These are phyloP conservation scores for Todiramphus saurophagus DNA, from an alignment of 2,113 vertebrate genomes.

Conservation along the genomic window DNA sequence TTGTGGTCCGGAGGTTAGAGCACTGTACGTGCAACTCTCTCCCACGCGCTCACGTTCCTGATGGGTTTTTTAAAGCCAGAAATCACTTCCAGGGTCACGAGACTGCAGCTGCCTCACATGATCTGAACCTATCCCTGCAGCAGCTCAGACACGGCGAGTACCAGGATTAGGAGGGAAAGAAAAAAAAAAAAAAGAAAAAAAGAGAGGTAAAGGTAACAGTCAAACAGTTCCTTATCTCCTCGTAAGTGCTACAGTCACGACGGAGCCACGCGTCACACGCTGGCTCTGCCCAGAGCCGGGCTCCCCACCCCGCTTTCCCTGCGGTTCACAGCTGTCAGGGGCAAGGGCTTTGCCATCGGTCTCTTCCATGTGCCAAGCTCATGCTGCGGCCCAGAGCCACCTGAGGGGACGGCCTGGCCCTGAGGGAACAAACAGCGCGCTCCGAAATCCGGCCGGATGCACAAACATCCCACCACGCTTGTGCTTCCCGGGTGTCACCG, in stretches of 20 bases:
- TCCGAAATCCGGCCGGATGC: fast-evolving
- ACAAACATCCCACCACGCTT: fast-evolving
- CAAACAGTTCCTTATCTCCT: background rate
- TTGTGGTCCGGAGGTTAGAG: background rate
- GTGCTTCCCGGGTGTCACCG: background rate
- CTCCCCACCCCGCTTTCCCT: background rate
- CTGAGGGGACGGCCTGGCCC: background rate
- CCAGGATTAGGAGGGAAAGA: too few species aligned
- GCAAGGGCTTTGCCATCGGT: background rate
- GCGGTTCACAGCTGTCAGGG: too few species aligned
- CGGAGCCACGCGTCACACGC: fast-evolving
- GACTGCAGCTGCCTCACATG: background rate
- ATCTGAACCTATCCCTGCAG: background rate
- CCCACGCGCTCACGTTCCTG: fast-evolving
- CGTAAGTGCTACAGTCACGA: fast-evolving
- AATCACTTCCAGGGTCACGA: background rate
- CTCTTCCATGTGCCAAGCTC: background rate
- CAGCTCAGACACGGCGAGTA: background rate
- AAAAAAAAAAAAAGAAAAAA: background rate
- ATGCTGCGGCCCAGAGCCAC: too few species aligned
- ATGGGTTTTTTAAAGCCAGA: background rate
- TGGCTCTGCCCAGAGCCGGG: background rate
- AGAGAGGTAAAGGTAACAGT: background rate
- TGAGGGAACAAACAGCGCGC: background rate
- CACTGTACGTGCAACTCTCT: fast-evolving